Conservation (phyloP, 2,797 vertebrate genomes). For the Poeciliopsis turneri region DNA sequence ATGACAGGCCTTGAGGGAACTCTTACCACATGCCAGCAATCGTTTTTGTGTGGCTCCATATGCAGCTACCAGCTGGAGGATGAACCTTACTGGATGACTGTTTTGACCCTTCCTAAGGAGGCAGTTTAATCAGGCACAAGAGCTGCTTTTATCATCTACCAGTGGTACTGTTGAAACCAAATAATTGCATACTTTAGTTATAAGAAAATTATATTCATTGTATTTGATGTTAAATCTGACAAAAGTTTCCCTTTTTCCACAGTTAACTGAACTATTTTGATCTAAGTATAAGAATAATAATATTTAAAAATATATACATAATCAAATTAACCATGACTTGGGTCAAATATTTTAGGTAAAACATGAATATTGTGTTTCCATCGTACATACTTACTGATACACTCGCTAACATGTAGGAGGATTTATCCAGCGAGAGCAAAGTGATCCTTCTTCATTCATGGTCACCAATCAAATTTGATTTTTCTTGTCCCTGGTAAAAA, state of each 20-base stretch:
- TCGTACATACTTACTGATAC: neutral
- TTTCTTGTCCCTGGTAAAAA: neutral
- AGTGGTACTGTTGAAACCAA: neutral
- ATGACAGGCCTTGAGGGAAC: slow-evolving; percentile 38
- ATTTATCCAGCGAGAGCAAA: neutral
- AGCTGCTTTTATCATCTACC: slow-evolving; percentile 5
- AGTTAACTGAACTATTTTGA: too few species aligned
- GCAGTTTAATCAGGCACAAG: neutral
- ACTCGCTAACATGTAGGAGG: neutral
- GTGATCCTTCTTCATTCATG: neutral
- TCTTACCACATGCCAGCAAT: slow-evolving; percentile 40
- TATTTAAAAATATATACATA: neutral
- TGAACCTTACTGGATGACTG: slow-evolving; percentile 16
- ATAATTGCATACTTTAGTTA: neutral
- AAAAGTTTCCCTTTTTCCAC: neutral
- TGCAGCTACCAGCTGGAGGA: slow-evolving; percentile 50
- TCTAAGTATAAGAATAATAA: neutral
- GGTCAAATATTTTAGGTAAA: neutral
- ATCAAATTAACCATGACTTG: neutral
- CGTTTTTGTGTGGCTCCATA: slow-evolving; percentile 30
- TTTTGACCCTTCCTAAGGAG: slow-evolving; percentile 20
- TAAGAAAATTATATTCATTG: neutral
- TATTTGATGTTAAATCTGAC: neutral
- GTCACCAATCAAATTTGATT: neutral
- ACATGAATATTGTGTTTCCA: neutral